phyloP scores from a whole-genome alignment of 2,888 invertebrate genomes.

The Drosophila lutescens region DNA sequence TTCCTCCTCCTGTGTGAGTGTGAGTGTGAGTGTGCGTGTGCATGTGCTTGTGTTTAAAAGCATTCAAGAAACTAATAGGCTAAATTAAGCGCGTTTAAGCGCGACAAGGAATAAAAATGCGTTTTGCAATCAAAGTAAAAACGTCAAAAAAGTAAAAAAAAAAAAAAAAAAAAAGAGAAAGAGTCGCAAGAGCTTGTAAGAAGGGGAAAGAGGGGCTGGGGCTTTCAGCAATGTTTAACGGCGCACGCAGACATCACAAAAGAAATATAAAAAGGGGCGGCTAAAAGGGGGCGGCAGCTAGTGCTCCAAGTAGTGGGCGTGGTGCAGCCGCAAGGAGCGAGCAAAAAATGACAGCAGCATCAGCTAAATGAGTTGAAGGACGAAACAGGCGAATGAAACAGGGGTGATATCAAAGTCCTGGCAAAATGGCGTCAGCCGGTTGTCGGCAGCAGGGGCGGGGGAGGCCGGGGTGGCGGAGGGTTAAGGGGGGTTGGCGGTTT shows the following conservation, averaged over 20 bases:
- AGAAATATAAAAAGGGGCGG: conserved; percentile 3
- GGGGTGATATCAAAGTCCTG: conserved; percentile 68
- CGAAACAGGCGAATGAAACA: conserved; percentile 40
- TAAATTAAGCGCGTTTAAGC: conserved; percentile 73
- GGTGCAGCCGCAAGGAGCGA: conserved; percentile 48
- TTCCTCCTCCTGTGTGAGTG: conserved; percentile 6
- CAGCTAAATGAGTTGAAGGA: conserved; percentile 76
- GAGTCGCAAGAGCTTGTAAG: neutral
- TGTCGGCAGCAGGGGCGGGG: neutral
- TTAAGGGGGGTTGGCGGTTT: conserved; percentile 1
- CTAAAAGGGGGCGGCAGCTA: conserved; percentile 2
- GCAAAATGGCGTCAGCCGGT: conserved; percentile 67
- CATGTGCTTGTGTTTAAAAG: conserved; percentile 53
- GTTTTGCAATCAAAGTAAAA: conserved; percentile 76
- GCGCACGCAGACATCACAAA: conserved; percentile 17
- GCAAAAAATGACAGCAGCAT: conserved; percentile 59
- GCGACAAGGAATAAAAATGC: conserved; percentile 71
- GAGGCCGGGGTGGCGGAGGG: conserved; percentile 2
- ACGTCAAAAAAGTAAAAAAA: conserved; percentile 30
- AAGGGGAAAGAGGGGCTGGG: neutral
- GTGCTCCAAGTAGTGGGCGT: conserved; percentile 30
- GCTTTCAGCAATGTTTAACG: conserved; percentile 10
- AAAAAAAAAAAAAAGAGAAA: conserved; percentile 1
- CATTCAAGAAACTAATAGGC: conserved; percentile 71
- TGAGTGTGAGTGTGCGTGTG: conserved; percentile 8